Conservation (phyloP, 1,140 invertebrate genomes). For the Ceratina calcarata region DNA sequence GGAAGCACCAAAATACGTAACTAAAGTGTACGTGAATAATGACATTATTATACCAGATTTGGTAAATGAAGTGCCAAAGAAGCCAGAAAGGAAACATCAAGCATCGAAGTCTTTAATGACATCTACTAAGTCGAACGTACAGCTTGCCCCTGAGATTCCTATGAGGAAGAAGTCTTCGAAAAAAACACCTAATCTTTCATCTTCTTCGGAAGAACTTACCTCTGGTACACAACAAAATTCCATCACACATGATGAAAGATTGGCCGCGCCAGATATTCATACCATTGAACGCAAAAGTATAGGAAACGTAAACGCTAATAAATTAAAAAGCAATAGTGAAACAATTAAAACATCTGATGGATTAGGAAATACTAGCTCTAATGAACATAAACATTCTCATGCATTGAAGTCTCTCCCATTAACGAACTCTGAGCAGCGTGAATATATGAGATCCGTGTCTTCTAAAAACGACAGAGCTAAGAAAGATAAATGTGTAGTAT, state of each 20-base stretch:
- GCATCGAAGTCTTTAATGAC: constrained; percentile 34
- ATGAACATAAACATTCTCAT: constrained; percentile 23
- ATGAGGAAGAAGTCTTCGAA: constrained; percentile 46
- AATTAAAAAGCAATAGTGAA: not conserved
- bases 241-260: not conserved
- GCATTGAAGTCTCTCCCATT: constrained; percentile 16
- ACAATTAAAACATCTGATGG: not conserved
- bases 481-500: constrained; percentile 76
- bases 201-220: not conserved
- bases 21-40: constrained; percentile 15
- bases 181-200: not conserved
- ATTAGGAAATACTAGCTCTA: constrained; percentile 22
- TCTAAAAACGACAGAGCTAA: constrained; percentile 53
- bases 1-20: constrained; percentile 19
- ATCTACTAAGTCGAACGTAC: not conserved
- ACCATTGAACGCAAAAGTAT: not conserved
- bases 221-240: not conserved
- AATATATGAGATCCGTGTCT: constrained; percentile 26
- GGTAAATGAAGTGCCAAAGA: constrained; percentile 55
- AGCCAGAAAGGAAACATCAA: constrained; percentile 58
- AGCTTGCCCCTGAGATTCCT: constrained; percentile 50
- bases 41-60: not conserved
- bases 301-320: not conserved
- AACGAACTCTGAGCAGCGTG: constrained; percentile 26
- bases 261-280: not conserved